Conservation (phyloP, 2,113 vertebrate species). For the Saimiri boliviensis region DNA sequence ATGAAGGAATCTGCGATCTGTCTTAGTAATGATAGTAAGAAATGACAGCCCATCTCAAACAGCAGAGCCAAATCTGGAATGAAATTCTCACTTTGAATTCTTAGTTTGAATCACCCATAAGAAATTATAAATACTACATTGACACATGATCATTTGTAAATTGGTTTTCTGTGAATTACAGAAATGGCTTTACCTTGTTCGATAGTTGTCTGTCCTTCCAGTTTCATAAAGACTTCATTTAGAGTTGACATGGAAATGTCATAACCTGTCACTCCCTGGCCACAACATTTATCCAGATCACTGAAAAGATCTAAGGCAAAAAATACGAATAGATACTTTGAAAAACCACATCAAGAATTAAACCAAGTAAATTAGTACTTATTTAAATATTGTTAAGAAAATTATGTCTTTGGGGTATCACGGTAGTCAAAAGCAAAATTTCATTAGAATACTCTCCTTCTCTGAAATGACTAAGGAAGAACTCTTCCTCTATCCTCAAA, state of each 20-base stretch:
- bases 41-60: neutral
- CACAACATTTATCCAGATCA: slow-evolving; percentile 85
- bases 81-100: neutral
- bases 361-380: neutral
- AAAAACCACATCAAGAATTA: neutral
- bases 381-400: neutral
- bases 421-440: neutral
- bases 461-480: neutral
- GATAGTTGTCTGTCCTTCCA: slow-evolving; percentile 86
- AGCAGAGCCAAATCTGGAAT: neutral
- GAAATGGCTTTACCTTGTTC: slow-evolving; percentile 84
- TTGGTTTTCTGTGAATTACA: neutral
- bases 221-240: slow-evolving; percentile 93
- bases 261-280: slow-evolving; percentile 87
- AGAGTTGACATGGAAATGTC: slow-evolving; percentile 93
- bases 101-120: neutral
- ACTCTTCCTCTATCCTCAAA: neutral
- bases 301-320: slow-evolving; percentile 87
- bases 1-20: neutral
- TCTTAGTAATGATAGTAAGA: neutral
- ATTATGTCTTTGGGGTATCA: neutral
- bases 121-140: neutral
- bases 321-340: neutral
- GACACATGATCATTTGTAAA: neutral
- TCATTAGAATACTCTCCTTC: neutral